Base-by-base conservation (phyloP, 1,140 invertebrate genomes). In the Tyrophagus putrescentiae region DNA sequence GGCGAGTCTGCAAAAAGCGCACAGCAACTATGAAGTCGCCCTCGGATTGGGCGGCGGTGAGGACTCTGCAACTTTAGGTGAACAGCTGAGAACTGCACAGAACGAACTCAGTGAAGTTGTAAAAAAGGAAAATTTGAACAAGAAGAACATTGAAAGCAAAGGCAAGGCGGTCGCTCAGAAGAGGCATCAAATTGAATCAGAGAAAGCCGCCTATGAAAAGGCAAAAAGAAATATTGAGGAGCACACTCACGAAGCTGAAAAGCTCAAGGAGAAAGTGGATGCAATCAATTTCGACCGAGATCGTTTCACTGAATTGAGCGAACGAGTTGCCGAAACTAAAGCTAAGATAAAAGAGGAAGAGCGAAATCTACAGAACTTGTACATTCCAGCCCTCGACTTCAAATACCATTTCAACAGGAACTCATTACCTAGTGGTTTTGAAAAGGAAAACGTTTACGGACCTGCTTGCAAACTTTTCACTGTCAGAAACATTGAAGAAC, bases 401-500 rank as follows among this genome's bases (percentile, higher is more conserved):
- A 68, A 71, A 78, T n/a, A n/a, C n/a, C n/a, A n/a, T n/a, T n/a
- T n/a, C n/a, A n/a, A n/a, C n/a, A n/a, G n/a, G n/a, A n/a, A n/a
- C n/a, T n/a, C n/a, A n/a, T n/a, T n/a, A n/a, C 91, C 87, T 70
- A 70, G 73, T 18, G 80, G 86, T 69, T 96, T 96, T 72, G 80
- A 91, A 70, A 71, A 77, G 4, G 70, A 73, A 0, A 76, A 79
- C 61, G 85, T 97, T 0, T 79, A 81, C 67, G 94, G 94, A 28
- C 76, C 87, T 18, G 80, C 91, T 3, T 76, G 82, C 62, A 77
- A 82, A 61, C 72, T 94, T 34, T 80, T 98, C 23, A 77, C 77
- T 54, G 75, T 94, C 0, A 80, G 78, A 57, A 83, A 95, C 71
- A 72, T 75, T n/a, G 73, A 70, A 32, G 78, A 80, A 70, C 82